These are phyloP conservation scores for Perca flavescens DNA, from an alignment of 2,113 vertebrate genomes.

Conservation along the genomic window DNA sequence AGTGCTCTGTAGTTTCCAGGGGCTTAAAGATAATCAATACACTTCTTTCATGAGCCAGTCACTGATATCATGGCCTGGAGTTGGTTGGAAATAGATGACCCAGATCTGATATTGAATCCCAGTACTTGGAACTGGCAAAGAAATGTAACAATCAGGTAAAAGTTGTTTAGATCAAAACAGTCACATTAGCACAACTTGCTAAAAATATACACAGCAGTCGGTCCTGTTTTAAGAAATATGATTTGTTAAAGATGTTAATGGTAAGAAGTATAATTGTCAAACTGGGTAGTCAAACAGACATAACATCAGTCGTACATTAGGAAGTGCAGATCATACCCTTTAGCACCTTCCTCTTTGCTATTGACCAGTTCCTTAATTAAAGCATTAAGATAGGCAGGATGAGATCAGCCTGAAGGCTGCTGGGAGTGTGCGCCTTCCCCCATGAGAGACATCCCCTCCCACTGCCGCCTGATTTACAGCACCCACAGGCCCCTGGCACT, in stretches of 20 bases:
- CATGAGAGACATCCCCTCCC: conserved; percentile 81
- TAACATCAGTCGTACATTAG: conserved; percentile 39
- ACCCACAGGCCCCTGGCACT: conserved; percentile 82
- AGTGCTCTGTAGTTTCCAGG: neutral
- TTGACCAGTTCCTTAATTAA: conserved; percentile 82
- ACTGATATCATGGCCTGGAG: neutral
- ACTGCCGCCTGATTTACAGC: conserved; percentile 84
- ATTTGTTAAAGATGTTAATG: conserved; percentile 24
- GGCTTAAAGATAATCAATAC: conserved; percentile 1
- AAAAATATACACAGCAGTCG: neutral
- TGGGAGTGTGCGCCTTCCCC: conserved; percentile 76
- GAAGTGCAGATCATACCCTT: conserved; percentile 66
- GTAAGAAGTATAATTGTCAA: conserved; percentile 4
- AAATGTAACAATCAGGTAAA: neutral
- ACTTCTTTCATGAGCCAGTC: neutral
- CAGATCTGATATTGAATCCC: neutral
- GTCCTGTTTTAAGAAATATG: neutral
- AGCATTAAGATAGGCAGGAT: conserved; percentile 74
- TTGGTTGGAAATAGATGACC: conserved; percentile 4
- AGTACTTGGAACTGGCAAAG: neutral
- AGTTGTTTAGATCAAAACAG: neutral
- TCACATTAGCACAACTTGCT: neutral
- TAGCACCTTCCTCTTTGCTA: conserved; percentile 70
- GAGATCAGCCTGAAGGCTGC: conserved; percentile 80
- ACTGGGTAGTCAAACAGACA: conserved; percentile 32